Evolutionary conservation across 2,797 vertebrate genomes (phyloP), one percentile per base, ranked within the genome.

Genomic region (Bovichtus variegatus): DNA sequence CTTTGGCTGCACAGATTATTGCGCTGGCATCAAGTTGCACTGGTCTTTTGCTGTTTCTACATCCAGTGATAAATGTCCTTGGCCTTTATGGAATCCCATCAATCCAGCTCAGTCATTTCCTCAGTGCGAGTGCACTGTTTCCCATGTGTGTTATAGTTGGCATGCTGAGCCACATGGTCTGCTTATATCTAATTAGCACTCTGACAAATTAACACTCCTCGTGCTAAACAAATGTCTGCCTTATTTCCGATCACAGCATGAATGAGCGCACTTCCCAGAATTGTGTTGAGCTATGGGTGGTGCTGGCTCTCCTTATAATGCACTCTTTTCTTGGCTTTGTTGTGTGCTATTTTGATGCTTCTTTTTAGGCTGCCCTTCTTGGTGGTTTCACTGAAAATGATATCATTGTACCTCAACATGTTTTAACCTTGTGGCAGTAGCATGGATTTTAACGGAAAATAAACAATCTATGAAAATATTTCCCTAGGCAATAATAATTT

Each of bases 181-280:
- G 73, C 81, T 86, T 75, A 71, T 64, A 75, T 80, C 63, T 83
- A 83, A 90, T 89, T 89, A 87, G 53, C 78, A 25, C 78, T 43
- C 69, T 83, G 81, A 87, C 82, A 89, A 91, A 90, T 86, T 87
- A 84, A 86, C 79, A 78, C 86, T 79, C 43, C 40, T 16, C 57
- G 36, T 66, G 74, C 78, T 84, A 80, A 89, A 86, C 78, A 79
- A 88, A 85, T 68, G 71, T 81, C 74, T 54, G 71, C 61, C 27
- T 74, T 66, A 64, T 80, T 86, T 84, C 68, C 74, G 77, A 68
- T 82, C 74, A 46, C 74, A 63, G 68, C 69, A 23, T 61, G 57
- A 76, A 50, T 10, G 29, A 75, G 36, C 43, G 31, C 25, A 29
- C 38, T 90, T 91, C 74, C 76, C 41, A 44, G 73, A 90, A 86